Base-by-base conservation (phyloP, 2,888 invertebrate genomes). In the Orthonychiurus folsomi region DNA sequence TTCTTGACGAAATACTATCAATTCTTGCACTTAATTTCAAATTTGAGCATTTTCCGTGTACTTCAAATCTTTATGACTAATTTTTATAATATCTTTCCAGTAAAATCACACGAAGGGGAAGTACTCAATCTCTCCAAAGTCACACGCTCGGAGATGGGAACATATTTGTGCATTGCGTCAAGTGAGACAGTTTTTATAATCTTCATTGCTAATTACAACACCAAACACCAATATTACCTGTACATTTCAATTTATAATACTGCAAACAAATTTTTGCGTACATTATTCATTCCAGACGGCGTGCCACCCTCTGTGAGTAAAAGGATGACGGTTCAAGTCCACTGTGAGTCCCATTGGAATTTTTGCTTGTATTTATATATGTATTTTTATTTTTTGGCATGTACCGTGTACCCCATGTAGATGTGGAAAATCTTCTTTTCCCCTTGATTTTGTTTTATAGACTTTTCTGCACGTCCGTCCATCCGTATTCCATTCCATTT, bases 231-330 rank as follows among this genome's bases (percentile, higher is more conserved):
- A n/a, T n/a, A n/a, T n/a, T n/a, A n/a, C n/a, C n/a, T n/a, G n/a
- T n/a, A n/a, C n/a, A n/a, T n/a, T n/a, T n/a, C n/a, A n/a, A n/a
- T n/a, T n/a, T n/a, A n/a, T n/a, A n/a, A n/a, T n/a, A n/a, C n/a
- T n/a, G n/a, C n/a, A n/a, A n/a, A n/a, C n/a, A n/a, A n/a, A n/a
- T n/a, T n/a, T n/a, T n/a, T n/a, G n/a, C n/a, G n/a, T n/a, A n/a
- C n/a, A n/a, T n/a, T n/a, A n/a, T 20, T 21, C 9, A n/a, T 52
- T 52, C 9, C n/a, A 52, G 91, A 91, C 76, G 89, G 89, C 53
- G 88, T 90, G 24, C 90, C 90, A 37, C 91, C 90, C 47, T 85
- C 89, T 53, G 90, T 91, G 76, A 90, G 89, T 82, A 90, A 91
- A 80, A 82, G 90, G 77, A 87, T 91, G 83, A 89, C 89, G 87